Base-by-base conservation (phyloP, 2,797 vertebrate genomes). In the Pangasius sanitwongsei region DNA sequence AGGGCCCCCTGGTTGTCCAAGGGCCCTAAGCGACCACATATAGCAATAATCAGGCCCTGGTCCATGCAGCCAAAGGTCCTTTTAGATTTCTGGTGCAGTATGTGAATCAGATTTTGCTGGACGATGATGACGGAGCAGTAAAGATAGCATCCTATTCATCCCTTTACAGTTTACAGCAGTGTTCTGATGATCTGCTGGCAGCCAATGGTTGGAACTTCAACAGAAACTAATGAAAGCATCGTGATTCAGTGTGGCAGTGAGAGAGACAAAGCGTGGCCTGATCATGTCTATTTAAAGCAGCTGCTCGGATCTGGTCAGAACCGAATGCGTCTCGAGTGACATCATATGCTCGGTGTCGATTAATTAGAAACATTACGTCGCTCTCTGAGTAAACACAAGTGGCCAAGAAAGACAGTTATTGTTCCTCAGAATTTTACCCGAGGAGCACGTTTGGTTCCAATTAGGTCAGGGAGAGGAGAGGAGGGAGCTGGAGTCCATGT, bases 391-490 rank as follows among this genome's bases (percentile, higher is more conserved):
- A 95, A 94, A 96, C 95, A 95, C 93, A 96, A 93, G 95, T 95
- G 94, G 95, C 94, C 90, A 90, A 94, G 91, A 92, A 90, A 83
- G 87, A 92, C 90, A 93, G 94, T 94, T 96, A 95, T 93, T 95
- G 93, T 93, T 92, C 93, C 91, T 94, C 93, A 87, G 91, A 83
- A 75, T 95, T 94, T 95, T 89, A 48, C 91, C 95, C 95, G 96
- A 94, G 96, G 95, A 97, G 94, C 94, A 95, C 92, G 94, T 95
- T 97, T 97, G 96, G 94, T 96, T 97, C 96, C 96, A 97, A 96
- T 97, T 96, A 97, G 96, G 96, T 93, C 95, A 95, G 44, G 37
- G 70, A 86, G 55, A 59, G 65, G 34, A 70, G 93, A 90, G 87
- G 59, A 82, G 88, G 63, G 91, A 72, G 55, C 34, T 82, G 86